Base-by-base conservation (phyloP, 1,140 invertebrate species). In the Chelonus insularis region DNA sequence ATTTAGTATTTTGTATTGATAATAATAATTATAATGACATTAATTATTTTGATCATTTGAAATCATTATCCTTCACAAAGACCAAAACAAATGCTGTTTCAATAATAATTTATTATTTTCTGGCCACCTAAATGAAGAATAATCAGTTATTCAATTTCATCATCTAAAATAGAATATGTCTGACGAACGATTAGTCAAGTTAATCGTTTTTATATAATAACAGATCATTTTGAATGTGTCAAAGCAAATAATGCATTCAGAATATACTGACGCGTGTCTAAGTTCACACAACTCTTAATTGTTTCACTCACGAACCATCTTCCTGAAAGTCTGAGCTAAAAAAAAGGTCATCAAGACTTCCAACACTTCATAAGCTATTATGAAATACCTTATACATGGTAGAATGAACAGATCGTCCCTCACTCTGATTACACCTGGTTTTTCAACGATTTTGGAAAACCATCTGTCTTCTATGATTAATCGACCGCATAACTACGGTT, bases 161-260 rank as follows among this genome's bases (percentile, higher is more conserved):
- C 14, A 12, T 39, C 14, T 14, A 39, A 39, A 45, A 11, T 16
- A 14, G 18, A 21, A 45, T 45, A 21, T 11, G 8, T 45, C 20
- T 8, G 20, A 45, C 8, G 43, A 18, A 45, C 43, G 9, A 45
- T 45, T 21, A 45, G 43, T 45, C 43, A 45, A 45, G 43, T 45
- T 45, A 45, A 45, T 45, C 12, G 43, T 45, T 14, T 21, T 16
- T 8, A 4, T 12, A 4, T 16, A n/a, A n/a, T n/a, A n/a, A n/a
- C n/a, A n/a, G n/a, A 45, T 45, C 43, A 45, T 45, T 45, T 45
- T 45, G 8, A 45, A 45, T 7, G 43, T 45, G 18, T 45, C 43
- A 45, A 45, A 45, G 18, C 14, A 45, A 20, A 21, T 45, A 45
- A 45, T 20, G 6, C 5, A 12, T 39, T 5, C 2, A 39, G 9